Percentiles rank a stretch among this genome's conserved stretches.
phyloP scores from a whole-genome alignment of 2,888 invertebrate genomes.

The Molanna angustata region DNA sequence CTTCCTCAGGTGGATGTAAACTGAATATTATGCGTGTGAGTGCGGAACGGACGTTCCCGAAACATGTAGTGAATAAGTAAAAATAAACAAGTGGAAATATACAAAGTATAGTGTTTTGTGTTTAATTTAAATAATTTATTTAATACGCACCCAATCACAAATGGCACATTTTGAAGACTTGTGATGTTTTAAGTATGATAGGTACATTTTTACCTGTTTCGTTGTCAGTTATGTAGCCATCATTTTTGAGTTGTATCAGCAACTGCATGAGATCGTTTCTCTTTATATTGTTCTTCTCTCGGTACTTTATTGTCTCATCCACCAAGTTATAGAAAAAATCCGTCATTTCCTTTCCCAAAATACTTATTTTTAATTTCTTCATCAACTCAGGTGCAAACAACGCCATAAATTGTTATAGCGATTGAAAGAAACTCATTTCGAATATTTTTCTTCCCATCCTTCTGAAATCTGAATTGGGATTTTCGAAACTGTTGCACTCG shows the following conservation, averaged over 20 bases:
- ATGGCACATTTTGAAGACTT: too few species aligned
- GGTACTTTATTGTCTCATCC: conserved; percentile 44
- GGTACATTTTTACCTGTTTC: too few species aligned
- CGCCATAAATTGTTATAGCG: background rate
- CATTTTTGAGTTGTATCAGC: conserved; percentile 51
- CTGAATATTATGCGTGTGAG: too few species aligned
- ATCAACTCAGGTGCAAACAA: conserved; percentile 38
- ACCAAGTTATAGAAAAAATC: conserved; percentile 47
- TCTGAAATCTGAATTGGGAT: conserved; percentile 42
- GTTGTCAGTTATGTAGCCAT: too few species aligned
- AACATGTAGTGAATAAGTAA: too few species aligned
- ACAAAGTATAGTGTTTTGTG: too few species aligned
- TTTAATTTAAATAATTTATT: too few species aligned
- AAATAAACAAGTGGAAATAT: too few species aligned
- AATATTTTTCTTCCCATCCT: conserved; percentile 30
- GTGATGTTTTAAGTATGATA: too few species aligned
- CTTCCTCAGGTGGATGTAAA: too few species aligned
- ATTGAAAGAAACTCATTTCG: conserved; percentile 25
- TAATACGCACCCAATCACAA: too few species aligned
- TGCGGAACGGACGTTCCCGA: too few species aligned
- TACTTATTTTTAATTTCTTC: background rate
- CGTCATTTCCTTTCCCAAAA: conserved; percentile 7
- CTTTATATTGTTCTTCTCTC: conserved; percentile 41
- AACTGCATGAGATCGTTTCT: conserved; percentile 56
- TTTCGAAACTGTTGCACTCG: conserved; percentile 45